Conservation (phyloP, 2,113 vertebrate genomes). For the Pimephales promelas region DNA sequence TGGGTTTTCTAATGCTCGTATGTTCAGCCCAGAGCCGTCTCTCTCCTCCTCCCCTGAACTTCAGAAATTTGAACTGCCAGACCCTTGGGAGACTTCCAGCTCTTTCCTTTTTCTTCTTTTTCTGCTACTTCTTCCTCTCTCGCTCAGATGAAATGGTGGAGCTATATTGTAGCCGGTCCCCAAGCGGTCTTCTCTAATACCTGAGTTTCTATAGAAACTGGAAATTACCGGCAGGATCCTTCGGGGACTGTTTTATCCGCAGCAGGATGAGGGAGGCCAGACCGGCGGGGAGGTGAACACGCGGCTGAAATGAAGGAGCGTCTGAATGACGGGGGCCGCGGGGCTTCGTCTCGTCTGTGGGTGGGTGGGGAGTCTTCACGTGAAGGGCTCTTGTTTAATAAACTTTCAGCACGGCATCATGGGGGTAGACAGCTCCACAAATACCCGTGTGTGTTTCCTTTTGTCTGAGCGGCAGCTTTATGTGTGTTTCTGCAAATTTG, state of each 20-base stretch:
- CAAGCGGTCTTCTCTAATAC: constrained; percentile 99
- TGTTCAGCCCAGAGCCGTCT: constrained; percentile 89
- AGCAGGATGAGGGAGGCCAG: constrained; percentile 99
- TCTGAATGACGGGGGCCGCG: constrained; percentile 95
- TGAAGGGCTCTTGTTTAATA: constrained; percentile 93
- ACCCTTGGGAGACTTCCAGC: constrained; percentile 88
- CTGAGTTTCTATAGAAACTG: constrained; percentile 99
- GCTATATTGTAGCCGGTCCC: constrained; percentile 99
- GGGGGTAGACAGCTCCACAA: constrained; percentile 86
- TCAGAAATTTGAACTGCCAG: constrained; percentile 99
- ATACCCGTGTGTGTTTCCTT: constrained; percentile 77
- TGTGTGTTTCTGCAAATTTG: constrained; percentile 84
- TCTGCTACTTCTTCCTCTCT: constrained; percentile 41
- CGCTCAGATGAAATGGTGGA: constrained; percentile 95
- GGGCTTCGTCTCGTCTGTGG: constrained; percentile 86
- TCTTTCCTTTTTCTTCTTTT: constrained; percentile 51
- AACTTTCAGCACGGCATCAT: constrained; percentile 91
- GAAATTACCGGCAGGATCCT: constrained; percentile 99
- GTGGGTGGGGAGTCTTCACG: constrained; percentile 80
- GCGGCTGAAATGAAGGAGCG: constrained; percentile 99
- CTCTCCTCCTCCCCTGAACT: constrained; percentile 87
- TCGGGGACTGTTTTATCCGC: constrained; percentile 99
- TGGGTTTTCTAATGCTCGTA: constrained; percentile 99
- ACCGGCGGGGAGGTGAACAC: constrained; percentile 86
- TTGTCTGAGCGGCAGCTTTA: constrained; percentile 78